phyloP scores from a whole-genome alignment of 2,797 vertebrate species.

The Hafferia zeledoni region DNA sequence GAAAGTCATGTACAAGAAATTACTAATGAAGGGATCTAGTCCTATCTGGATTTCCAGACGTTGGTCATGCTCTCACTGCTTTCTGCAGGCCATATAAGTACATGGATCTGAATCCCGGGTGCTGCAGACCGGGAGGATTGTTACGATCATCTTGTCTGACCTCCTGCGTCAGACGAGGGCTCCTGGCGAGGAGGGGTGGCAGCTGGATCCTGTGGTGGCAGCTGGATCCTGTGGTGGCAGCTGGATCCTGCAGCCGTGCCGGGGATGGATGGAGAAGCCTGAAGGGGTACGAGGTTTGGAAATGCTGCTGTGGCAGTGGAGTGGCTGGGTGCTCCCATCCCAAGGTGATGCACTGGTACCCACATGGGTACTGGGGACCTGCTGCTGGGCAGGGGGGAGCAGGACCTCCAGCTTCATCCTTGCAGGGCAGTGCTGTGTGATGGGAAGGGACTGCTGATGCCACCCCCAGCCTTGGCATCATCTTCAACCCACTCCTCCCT shows the following conservation, averaged over 20 bases:
- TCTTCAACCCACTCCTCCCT: neutral
- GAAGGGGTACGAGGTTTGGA: neutral
- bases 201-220: neutral
- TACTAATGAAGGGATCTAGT: conserved; percentile 70
- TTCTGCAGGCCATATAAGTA: conserved; percentile 67
- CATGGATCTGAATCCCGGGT: conserved; percentile 60
- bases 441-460: neutral
- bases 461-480: fast-evolving
- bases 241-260: neutral
- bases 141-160: conserved; percentile 36
- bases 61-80: conserved; percentile 49
- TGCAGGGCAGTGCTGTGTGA: fast-evolving
- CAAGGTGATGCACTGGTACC: fast-evolving
- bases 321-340: neutral
- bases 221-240: neutral
- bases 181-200: conserved; percentile 16
- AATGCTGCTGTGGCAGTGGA: fast-evolving
- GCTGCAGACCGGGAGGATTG: neutral
- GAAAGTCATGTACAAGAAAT: conserved; percentile 71
- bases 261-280: neutral
- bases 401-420: neutral
- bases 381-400: neutral
- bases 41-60: conserved; percentile 71
- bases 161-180: conserved; percentile 51
- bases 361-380: neutral